A percentile compares a stretch with the other conserved stretches of the same genome.
These are phyloP conservation scores for Chymomyza fuscimana DNA, from an alignment of 2,888 invertebrate genomes.

Conservation along the genomic window DNA sequence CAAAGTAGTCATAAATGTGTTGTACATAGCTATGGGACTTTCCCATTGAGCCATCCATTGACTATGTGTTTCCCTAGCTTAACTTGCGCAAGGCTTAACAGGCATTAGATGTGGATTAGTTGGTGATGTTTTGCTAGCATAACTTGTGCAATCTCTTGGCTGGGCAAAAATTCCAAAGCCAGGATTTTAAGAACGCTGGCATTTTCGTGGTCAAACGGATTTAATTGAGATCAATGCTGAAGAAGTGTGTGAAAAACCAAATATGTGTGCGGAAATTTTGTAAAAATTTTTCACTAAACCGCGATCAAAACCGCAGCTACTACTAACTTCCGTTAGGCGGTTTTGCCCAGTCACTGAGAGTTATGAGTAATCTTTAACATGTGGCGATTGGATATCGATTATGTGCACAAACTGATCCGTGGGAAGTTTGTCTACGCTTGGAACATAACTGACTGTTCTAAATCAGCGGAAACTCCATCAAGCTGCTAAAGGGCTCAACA, in stretches of 20 bases:
- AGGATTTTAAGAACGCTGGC: slow-evolving; percentile 40
- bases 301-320: slow-evolving; percentile 42
- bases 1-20: neutral
- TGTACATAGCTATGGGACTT: slow-evolving; percentile 39
- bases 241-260: slow-evolving; percentile 64
- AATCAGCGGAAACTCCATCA: slow-evolving; percentile 60
- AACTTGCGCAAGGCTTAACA: slow-evolving; percentile 61
- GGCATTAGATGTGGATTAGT: slow-evolving; percentile 62
- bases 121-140: slow-evolving; percentile 53
- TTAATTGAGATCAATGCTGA: slow-evolving; percentile 67
- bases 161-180: slow-evolving; percentile 60
- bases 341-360: slow-evolving; percentile 52
- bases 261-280: slow-evolving; percentile 20
- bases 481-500: slow-evolving; percentile 28
- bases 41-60: slow-evolving; percentile 61
- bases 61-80: slow-evolving; percentile 71
- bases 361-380: slow-evolving; percentile 64
- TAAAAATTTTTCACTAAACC: slow-evolving; percentile 44
- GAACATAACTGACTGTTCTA: slow-evolving; percentile 10
- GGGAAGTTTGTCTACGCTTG: slow-evolving; percentile 35
- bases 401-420: slow-evolving; percentile 30
- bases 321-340: slow-evolving; percentile 59
- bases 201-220: slow-evolving; percentile 39
- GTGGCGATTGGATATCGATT: slow-evolving; percentile 46
- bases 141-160: slow-evolving; percentile 69